phyloP scores from a whole-genome alignment of 2,888 invertebrate genomes.

The Protonemura montana region DNA sequence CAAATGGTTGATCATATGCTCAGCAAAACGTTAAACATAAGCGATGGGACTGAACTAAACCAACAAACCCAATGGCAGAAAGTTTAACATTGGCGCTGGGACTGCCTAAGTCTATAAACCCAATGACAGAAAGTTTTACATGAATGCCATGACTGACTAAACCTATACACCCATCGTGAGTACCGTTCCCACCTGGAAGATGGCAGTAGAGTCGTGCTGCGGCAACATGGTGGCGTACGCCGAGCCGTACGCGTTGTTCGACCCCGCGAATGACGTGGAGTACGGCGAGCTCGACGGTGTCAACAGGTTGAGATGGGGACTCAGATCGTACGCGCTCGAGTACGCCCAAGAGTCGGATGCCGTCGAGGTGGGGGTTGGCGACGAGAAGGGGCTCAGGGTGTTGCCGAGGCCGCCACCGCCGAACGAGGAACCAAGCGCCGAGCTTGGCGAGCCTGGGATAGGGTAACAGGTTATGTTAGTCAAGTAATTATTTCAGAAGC shows the following conservation, averaged over 20 bases:
- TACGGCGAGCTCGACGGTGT: slow-evolving; percentile 68
- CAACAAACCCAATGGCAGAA: too few relatives aligned
- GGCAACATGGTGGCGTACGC: slow-evolving; percentile 66
- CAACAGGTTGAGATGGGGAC: slow-evolving; percentile 76
- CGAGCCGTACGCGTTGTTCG: slow-evolving; percentile 57
- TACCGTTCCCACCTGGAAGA: slow-evolving; percentile 64
- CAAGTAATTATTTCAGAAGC: too few relatives aligned
- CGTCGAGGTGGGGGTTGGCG: slow-evolving; percentile 41
- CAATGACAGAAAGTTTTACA: too few relatives aligned
- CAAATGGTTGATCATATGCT: too few relatives aligned
- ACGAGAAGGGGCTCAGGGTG: slow-evolving; percentile 67
- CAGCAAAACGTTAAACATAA: too few relatives aligned
- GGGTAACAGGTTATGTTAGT: background rate
- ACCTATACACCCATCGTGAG: too few relatives aligned
- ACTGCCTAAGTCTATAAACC: too few relatives aligned
- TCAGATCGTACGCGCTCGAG: slow-evolving; percentile 71
- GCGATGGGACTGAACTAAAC: too few relatives aligned
- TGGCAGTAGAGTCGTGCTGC: slow-evolving; percentile 70
- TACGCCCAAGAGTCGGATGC: slow-evolving; percentile 73
- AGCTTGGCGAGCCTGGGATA: slow-evolving; percentile 50
- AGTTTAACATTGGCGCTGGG: too few relatives aligned
- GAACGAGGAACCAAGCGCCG: slow-evolving; percentile 68
- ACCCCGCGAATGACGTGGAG: slow-evolving; percentile 55
- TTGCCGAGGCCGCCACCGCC: slow-evolving; percentile 57
- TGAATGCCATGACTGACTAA: too few relatives aligned